Percentiles rank a stretch among this genome's conserved stretches.
These are phyloP conservation scores for Pseudeuparius sepicola DNA, from an alignment of 2,888 invertebrate genomes.

Conservation along the genomic window DNA sequence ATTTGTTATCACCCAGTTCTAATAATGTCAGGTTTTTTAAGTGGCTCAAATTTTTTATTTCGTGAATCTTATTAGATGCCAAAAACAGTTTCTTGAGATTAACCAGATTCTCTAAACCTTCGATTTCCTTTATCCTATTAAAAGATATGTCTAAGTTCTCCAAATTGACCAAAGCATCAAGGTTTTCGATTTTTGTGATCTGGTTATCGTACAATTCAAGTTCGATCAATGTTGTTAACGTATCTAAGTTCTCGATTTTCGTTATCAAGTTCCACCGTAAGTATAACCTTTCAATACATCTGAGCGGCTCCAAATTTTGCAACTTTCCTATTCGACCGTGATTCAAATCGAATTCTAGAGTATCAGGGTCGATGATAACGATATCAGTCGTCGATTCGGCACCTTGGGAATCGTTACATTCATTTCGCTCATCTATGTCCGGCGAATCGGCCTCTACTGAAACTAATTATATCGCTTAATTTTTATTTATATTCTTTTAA, in stretches of 20 bases:
- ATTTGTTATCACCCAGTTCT: constrained; percentile 92
- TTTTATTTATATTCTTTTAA: no score
- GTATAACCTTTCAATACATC: constrained; percentile 67
- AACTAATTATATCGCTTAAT: no score
- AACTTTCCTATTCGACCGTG: constrained; percentile 79
- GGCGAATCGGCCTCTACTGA: background rate
- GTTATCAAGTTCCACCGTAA: constrained; percentile 93
- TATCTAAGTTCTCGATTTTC: constrained; percentile 80
- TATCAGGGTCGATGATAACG: constrained; percentile 54
- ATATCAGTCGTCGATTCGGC: constrained; percentile 44
- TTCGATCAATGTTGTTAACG: constrained; percentile 67
- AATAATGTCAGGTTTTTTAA: constrained; percentile 70
- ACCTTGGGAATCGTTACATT: background rate
- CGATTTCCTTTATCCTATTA: constrained; percentile 82
- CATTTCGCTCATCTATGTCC: background rate
- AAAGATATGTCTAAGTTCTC: constrained; percentile 87
- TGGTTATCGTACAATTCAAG: constrained; percentile 97
- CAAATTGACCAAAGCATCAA: constrained; percentile 77
- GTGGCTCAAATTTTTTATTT: constrained; percentile 80
- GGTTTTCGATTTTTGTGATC: constrained; percentile 82
- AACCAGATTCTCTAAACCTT: constrained; percentile 63
- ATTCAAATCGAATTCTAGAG: constrained; percentile 74
- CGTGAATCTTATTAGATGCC: constrained; percentile 79
- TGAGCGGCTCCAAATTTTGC: constrained; percentile 71
- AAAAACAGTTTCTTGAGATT: constrained; percentile 78